A percentile compares a stretch with the other conserved stretches of the same genome.
phyloP scores from a whole-genome alignment of 2,888 invertebrate genomes.

The Trypoxylon attenuatum region DNA sequence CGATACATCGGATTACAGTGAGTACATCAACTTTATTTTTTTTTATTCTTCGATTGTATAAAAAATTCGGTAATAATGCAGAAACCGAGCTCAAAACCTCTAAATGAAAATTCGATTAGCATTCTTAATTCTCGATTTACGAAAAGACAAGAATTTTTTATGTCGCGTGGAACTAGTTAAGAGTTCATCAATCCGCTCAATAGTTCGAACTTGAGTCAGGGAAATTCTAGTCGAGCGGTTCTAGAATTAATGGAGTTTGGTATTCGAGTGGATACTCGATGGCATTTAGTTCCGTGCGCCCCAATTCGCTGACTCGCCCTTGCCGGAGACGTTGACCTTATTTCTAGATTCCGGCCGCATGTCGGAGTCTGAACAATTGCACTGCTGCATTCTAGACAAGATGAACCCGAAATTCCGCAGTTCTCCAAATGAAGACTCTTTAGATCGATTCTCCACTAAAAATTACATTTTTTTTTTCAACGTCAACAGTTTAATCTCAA shows the following conservation, averaged over 20 bases:
- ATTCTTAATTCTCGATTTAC: too few species aligned
- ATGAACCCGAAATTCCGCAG: slow-evolving; percentile 5
- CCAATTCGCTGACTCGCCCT: slow-evolving; percentile 3
- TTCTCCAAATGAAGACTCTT: not conserved
- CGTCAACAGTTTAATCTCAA: too few species aligned
- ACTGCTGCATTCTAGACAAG: slow-evolving; percentile 13
- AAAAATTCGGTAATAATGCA: too few species aligned
- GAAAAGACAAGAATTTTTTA: too few species aligned
- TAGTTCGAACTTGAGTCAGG: not conserved
- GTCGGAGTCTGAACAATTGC: slow-evolving; percentile 1
- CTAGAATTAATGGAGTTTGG: slow-evolving; percentile 1
- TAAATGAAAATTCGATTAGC: too few species aligned
- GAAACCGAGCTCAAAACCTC: too few species aligned
- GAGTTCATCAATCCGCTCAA: too few species aligned
- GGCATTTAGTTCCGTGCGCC: slow-evolving; percentile 18
- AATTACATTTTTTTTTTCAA: too few species aligned
- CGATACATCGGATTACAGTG: slow-evolving; percentile 88
- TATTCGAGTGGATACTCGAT: not conserved
- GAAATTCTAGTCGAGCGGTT: not conserved
- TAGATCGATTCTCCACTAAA: too few species aligned
- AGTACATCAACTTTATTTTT: slow-evolving; percentile 76
- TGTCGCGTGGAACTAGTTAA: too few species aligned
- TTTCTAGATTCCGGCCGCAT: slow-evolving; percentile 12
- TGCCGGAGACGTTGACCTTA: slow-evolving; percentile 26
- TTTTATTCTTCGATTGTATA: not conserved